These are phyloP conservation scores for Sigmodon hispidus DNA, from an alignment of 2,113 vertebrate species.

Conservation along the genomic window DNA sequence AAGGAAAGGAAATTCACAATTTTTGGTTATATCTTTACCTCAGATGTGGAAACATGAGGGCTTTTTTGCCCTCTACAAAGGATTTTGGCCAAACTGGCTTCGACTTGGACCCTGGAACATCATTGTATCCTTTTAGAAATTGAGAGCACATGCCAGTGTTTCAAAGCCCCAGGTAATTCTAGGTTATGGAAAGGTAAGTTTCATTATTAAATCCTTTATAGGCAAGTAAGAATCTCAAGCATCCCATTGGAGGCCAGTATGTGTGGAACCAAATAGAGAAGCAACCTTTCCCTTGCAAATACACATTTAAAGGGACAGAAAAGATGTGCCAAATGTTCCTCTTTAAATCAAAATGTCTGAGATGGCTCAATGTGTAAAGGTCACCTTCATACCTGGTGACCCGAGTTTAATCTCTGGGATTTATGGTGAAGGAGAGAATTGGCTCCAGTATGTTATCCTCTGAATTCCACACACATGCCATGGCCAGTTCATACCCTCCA, in stretches of 20 bases:
- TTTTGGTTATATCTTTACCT: conserved; percentile 66
- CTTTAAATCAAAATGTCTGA: not conserved
- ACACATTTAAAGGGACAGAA: conserved; percentile 2
- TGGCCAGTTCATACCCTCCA: not conserved
- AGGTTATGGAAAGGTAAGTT: conserved; percentile 26
- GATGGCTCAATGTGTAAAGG: not conserved
- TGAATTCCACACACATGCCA: not conserved
- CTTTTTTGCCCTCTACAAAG: conserved; percentile 98
- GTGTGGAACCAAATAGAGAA: conserved; percentile 39
- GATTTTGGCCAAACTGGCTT: conserved; percentile 99
- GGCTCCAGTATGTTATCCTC: not conserved
- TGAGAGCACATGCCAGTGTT: conserved; percentile 52
- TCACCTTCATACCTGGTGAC: not conserved
- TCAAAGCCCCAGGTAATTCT: conserved; percentile 51
- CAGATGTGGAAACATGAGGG: conserved; percentile 97
- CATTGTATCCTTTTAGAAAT: conserved; percentile 94
- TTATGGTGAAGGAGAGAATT: not conserved
- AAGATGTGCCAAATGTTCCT: conserved; percentile 10
- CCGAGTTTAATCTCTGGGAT: not conserved
- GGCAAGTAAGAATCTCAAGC: conserved; percentile 19
- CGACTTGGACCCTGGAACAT: conserved; percentile 98
- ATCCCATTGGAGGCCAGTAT: conserved; percentile 7
- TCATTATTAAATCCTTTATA: conserved; percentile 38
- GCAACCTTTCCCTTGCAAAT: conserved; percentile 39
- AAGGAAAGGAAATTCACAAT: conserved; percentile 43